Percentiles rank a stretch among this genome's conserved stretches.
Conservation (phyloP, 2,888 invertebrate genomes). For the Trypoxylon attenuatum region DNA sequence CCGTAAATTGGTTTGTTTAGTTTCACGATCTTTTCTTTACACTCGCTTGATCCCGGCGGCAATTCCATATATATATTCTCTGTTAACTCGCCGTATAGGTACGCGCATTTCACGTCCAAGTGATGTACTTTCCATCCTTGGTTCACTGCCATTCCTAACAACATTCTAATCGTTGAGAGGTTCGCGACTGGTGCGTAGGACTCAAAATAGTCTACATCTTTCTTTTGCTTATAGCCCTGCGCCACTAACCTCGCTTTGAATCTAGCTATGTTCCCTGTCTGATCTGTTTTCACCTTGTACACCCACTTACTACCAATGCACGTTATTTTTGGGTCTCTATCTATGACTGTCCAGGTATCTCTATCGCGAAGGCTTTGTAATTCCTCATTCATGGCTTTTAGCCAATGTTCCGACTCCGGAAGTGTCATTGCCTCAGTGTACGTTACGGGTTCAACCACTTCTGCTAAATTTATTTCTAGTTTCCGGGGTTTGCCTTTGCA, state of each 20-base stretch:
- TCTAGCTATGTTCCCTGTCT: background rate
- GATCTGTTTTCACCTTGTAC: background rate
- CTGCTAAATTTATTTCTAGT: background rate
- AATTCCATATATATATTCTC: slow-evolving; percentile 13
- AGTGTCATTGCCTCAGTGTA: too few species aligned
- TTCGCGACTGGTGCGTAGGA: slow-evolving; percentile 18
- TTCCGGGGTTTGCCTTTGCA: background rate
- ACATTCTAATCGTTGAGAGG: slow-evolving; percentile 4
- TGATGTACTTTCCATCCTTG: slow-evolving; percentile 3
- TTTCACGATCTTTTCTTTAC: slow-evolving; percentile 2
- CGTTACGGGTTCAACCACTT: too few species aligned
- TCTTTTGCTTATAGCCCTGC: background rate
- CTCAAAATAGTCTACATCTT: slow-evolving; percentile 10
- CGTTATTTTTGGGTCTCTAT: too few species aligned
- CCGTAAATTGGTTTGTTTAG: slow-evolving; percentile 9
- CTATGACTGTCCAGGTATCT: too few species aligned
- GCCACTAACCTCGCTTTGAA: too few species aligned
- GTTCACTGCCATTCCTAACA: slow-evolving; percentile 2
- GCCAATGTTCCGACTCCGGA: too few species aligned
- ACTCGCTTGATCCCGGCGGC: background rate
- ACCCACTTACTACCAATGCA: background rate
- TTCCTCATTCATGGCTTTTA: too few species aligned
- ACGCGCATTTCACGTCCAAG: slow-evolving; percentile 16
- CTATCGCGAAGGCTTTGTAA: too few species aligned
- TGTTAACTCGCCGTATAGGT: slow-evolving; percentile 8